Base-by-base conservation (phyloP, 2,113 vertebrate genomes). In the Pelvicachromis taeniatus region DNA sequence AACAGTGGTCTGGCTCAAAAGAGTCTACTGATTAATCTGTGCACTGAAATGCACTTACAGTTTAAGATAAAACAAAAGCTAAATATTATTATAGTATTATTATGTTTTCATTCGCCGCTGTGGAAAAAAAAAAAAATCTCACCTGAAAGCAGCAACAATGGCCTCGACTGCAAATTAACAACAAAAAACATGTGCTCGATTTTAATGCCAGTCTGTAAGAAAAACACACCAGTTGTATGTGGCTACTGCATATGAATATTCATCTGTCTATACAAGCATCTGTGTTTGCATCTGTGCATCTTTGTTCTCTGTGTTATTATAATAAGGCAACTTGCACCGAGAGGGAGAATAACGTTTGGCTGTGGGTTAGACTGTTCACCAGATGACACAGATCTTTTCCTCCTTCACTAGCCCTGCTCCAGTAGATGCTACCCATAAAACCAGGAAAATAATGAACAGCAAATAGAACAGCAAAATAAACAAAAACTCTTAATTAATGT, bases 261-360 rank as follows among this genome's bases (percentile, higher is more conserved):
- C 77, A 93, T 55, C 23, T 19, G 19, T 50, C 80, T 75, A 52
- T 84, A 63, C 68, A 35, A 54, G 83, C 85, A 79, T 89, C 83
- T 91, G 85, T 82, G 89, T 82, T 80, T 86, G 85, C 84, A 89
- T 79, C 81, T 85, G 73, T 35, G 77, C 87, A 78, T 84, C 73
- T 82, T 77, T 84, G 86, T 90, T 84, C 81, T 75, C 31, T 58
- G 56, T 83, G 89, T 85, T 89, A 91, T 79, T 92, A 86, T 87
- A 89, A 88, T 83, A 79, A 70, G 55, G 77, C 52, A 68, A 84
- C 83, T 85, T 92, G 90, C 82, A 79, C 84, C 50, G 33, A 29
- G 55, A 85, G 78, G 92, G 92, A 94, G 70, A 91, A 95, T 92
- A 85, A 84, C n/a, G 9, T 82, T 92, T 92, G 83, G 83, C 45